Conservation (phyloP, 2,888 invertebrate genomes). For the Lepetodrilus schrolli region DNA sequence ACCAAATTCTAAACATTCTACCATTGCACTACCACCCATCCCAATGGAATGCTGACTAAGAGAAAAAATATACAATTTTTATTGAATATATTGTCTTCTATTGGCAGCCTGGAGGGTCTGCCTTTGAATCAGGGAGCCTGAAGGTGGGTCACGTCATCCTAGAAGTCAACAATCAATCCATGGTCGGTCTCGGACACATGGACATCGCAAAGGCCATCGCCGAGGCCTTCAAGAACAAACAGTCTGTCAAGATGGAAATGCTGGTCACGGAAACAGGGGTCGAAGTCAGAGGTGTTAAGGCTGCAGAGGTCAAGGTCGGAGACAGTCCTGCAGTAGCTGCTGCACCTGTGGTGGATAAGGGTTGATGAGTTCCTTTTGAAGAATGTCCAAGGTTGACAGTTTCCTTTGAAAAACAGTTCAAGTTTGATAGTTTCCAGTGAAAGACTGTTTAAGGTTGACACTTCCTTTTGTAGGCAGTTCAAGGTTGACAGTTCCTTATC, state of each 20-base stretch:
- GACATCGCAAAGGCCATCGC: constrained; percentile 94
- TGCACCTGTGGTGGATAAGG: not conserved
- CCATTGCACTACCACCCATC: no score
- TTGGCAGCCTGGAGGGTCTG: constrained; percentile 95
- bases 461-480: no score
- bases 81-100: no score
- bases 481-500: no score
- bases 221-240: constrained; percentile 92
- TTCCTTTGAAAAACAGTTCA: no score
- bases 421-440: no score
- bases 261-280: constrained; percentile 80
- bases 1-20: no score
- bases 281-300: constrained; percentile 33
- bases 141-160: constrained; percentile 95
- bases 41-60: no score
- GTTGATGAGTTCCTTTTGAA: not conserved
- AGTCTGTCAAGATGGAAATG: constrained; percentile 92
- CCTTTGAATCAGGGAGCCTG: constrained; percentile 91
- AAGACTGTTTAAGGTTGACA: no score
- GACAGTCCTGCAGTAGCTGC: not conserved
- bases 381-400: no score
- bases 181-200: constrained; percentile 86
- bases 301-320: not conserved
- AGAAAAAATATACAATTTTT: not conserved
- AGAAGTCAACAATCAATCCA: constrained; percentile 87